Percentiles rank a stretch among this genome's conserved stretches.
phyloP scores from a whole-genome alignment of 37 sponge, comb jelly and placozoan species.

The Chondrilla cf. caribensis region DNA sequence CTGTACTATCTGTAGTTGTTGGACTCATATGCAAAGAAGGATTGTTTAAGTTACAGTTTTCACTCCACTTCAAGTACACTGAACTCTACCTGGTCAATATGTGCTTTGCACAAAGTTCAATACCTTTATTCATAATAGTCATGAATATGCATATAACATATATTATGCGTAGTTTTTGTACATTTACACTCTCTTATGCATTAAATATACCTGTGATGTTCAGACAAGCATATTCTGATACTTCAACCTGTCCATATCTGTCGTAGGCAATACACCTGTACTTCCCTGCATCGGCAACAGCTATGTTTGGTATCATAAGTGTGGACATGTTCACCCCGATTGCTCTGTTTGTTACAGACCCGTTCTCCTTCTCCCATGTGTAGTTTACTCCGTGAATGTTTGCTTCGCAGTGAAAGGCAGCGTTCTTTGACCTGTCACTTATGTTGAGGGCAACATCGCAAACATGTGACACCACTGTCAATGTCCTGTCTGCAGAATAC shows the following conservation, averaged over 20 bases:
- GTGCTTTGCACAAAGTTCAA: too few species aligned
- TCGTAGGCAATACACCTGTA: background rate
- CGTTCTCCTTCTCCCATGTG: constrained; percentile 12
- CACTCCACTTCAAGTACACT: too few species aligned
- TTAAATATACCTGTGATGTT: background rate
- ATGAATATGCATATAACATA: background rate
- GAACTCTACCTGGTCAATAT: too few species aligned
- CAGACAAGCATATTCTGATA: background rate
- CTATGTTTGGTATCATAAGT: constrained; percentile 20
- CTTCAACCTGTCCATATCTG: too few species aligned
- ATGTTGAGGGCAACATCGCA: constrained; percentile 8
- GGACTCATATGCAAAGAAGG: too few species aligned
- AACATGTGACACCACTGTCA: background rate
- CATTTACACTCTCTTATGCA: too few species aligned
- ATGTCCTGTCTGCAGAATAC: background rate
- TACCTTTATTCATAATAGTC: background rate
- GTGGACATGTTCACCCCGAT: background rate
- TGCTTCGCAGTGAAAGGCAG: background rate
- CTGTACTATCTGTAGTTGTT: background rate
- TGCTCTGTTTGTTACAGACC: background rate
- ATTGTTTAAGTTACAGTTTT: too few species aligned
- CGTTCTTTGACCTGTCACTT: background rate
- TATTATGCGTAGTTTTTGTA: too few species aligned
- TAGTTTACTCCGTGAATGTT: background rate
- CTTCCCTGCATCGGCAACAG: background rate